Percentiles rank a stretch among this genome's conserved stretches.
phyloP scores from a whole-genome alignment of 2,888 invertebrate species.

The Drosophila birchii region DNA sequence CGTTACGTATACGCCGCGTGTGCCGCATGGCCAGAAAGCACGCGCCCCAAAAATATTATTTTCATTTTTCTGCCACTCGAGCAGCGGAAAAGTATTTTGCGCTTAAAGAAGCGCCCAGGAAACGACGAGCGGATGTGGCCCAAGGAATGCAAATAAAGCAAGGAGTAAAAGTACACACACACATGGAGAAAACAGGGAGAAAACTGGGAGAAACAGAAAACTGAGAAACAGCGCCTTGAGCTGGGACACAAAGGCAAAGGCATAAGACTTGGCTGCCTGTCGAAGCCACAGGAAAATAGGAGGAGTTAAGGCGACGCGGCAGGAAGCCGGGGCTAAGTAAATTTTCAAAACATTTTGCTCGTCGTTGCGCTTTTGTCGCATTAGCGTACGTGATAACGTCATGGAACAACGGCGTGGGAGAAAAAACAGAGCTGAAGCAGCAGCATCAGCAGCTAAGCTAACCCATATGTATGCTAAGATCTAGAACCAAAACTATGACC shows the following conservation, averaged over 20 bases:
- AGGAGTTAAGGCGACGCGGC: conserved; percentile 5
- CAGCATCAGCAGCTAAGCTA: conserved; percentile 25
- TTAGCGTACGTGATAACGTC: conserved; percentile 77
- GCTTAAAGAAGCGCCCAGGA: conserved; percentile 72
- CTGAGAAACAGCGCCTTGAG: conserved; percentile 15
- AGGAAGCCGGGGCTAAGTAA: conserved; percentile 63
- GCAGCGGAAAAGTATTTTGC: conserved; percentile 71
- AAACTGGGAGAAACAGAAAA: neutral
- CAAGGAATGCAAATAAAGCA: conserved; percentile 73
- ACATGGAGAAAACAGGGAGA: neutral
- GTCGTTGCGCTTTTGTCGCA: conserved; percentile 79
- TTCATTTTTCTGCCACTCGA: conserved; percentile 54
- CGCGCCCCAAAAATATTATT: conserved; percentile 72
- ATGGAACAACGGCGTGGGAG: conserved; percentile 32
- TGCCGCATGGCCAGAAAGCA: conserved; percentile 58
- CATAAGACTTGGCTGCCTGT: conserved; percentile 36
- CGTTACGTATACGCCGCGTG: conserved; percentile 59
- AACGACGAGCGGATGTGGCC: conserved; percentile 67
- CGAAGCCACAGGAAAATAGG: conserved; percentile 34
- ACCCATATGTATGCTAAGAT: conserved; percentile 31
- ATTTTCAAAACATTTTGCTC: conserved; percentile 74
- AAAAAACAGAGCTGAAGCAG: conserved; percentile 10
- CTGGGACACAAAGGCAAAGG: conserved; percentile 36
- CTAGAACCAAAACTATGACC: neutral
- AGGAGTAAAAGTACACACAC: conserved; percentile 31